A percentile compares a stretch with the other conserved stretches of the same genome.
These are phyloP conservation scores for Blastobasis adustella DNA, from an alignment of 2,888 invertebrate genomes.

Conservation along the genomic window DNA sequence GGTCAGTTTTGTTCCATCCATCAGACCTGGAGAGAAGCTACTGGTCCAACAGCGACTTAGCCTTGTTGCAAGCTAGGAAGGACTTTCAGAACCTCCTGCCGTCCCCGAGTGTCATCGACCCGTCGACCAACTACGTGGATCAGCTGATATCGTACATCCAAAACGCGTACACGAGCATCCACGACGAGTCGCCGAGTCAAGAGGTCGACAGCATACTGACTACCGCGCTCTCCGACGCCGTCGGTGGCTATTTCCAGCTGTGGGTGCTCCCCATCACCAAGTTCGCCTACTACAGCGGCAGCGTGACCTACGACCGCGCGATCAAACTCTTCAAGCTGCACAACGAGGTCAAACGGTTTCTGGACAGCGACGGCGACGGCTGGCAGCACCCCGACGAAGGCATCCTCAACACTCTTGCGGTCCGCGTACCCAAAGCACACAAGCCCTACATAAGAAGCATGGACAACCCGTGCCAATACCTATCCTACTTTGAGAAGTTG, in stretches of 20 bases:
- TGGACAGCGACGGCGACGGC: slow-evolving; percentile 74
- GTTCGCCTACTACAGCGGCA: slow-evolving; percentile 77
- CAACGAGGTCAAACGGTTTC: slow-evolving; percentile 70
- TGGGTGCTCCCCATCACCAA: slow-evolving; percentile 76
- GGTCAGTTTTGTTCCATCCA: slow-evolving; percentile 45
- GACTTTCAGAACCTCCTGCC: slow-evolving; percentile 47
- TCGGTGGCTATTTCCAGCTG: slow-evolving; percentile 77
- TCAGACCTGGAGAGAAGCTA: slow-evolving; percentile 27
- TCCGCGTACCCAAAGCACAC: slow-evolving; percentile 18
- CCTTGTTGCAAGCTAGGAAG: slow-evolving; percentile 38
- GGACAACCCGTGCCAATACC: slow-evolving; percentile 33
- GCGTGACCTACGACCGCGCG: slow-evolving; percentile 68
- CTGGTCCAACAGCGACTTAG: slow-evolving; percentile 38
- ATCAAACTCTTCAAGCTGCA: slow-evolving; percentile 71
- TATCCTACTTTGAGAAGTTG: slow-evolving; percentile 45
- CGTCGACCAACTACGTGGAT: slow-evolving; percentile 35
- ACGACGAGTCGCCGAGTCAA: slow-evolving; percentile 26
- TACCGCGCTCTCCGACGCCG: slow-evolving; percentile 58
- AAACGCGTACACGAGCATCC: slow-evolving; percentile 32
- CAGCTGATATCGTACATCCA: slow-evolving; percentile 37
- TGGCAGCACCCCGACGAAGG: slow-evolving; percentile 62
- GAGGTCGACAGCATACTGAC: slow-evolving; percentile 35
- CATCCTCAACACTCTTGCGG: slow-evolving; percentile 29
- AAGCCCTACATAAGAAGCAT: slow-evolving; percentile 19
- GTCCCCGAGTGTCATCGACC: slow-evolving; percentile 21